phyloP scores from a whole-genome alignment of 1,140 invertebrate genomes.

The Euschistus heros region DNA sequence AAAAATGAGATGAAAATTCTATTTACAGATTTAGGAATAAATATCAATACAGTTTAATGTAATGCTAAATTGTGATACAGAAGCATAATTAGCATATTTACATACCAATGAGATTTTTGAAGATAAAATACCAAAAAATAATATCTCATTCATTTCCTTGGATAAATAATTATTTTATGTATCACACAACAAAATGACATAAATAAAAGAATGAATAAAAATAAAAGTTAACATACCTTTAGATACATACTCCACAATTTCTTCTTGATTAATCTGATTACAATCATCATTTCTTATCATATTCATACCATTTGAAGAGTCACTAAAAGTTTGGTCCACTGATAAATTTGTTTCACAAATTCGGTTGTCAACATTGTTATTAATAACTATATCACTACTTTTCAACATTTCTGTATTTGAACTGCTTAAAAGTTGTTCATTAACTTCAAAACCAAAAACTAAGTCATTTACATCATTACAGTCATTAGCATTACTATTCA shows the following conservation, averaged over 20 bases:
- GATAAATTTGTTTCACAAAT: not conserved
- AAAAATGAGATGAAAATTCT: too few species aligned
- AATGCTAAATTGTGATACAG: too few species aligned
- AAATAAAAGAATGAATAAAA: not conserved
- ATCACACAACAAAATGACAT: not conserved
- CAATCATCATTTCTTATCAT: too few species aligned
- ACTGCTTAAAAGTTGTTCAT: slow-evolving; percentile 25
- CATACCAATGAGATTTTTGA: too few species aligned
- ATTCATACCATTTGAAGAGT: too few species aligned
- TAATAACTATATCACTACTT: slow-evolving; percentile 2
- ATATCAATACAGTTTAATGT: too few species aligned
- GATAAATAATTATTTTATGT: too few species aligned
- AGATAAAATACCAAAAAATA: too few species aligned
- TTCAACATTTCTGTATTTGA: not conserved
- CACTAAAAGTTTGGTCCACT: not conserved
- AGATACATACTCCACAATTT: slow-evolving; percentile 1
- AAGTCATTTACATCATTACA: slow-evolving; percentile 21
- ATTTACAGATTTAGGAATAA: too few species aligned
- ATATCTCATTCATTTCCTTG: too few species aligned
- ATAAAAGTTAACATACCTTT: not conserved
- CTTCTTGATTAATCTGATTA: not conserved
- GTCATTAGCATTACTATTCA: slow-evolving; percentile 20
- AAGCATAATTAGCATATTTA: too few species aligned
- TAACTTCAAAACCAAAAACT: slow-evolving; percentile 30
- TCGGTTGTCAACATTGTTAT: not conserved